Base-by-base conservation (phyloP, 1,140 invertebrate species). In the Mylabris phalerata region DNA sequence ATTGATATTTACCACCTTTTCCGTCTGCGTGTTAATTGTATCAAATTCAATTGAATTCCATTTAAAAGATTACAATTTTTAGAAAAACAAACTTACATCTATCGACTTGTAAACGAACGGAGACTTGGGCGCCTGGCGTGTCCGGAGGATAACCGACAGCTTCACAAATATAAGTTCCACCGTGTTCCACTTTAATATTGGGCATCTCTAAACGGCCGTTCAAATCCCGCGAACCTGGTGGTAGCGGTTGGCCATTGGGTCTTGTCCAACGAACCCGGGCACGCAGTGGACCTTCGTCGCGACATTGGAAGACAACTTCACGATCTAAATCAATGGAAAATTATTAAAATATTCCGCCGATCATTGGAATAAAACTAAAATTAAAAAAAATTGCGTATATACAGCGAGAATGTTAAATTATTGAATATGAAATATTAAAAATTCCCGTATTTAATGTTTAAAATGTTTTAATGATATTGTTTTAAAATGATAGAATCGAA, bases 241-340 rank as follows among this genome's bases (percentile, higher is more conserved):
- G 92, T 38, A 95, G 67, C 0, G 85, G 80, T 26, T 79, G 72
- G 32, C 85, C 84, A 55, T 86, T 84, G 46, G 82, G 84, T 55
- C 89, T 80, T 0, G 78, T 67, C 92, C 92, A 94, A 27, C 79
- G 79, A 10, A 95, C 91, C 56, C 79, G 80, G 25, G 87, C 85
- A 48, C 92, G 78, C 11, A 82, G 70, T 0, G 80, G 79, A 52
- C 93, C 88, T 77, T 95, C 91, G 73, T 95, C 93, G 62, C 92
- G 84, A 70, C 92, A 95, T 76, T 90, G 88, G 78, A 94, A 92
- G 6, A 93, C 91, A 7, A 93, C 92, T 76, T 95, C 92, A 45
- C 88, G 83, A 74, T 87, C 92, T 93, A 74, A 26, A 50, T 50
- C 19, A 49, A 10, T 42, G 41, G 9, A 42, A 42, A 42, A 42